phyloP scores from a whole-genome alignment of 2,888 invertebrate species.

The Cinara cedri region DNA sequence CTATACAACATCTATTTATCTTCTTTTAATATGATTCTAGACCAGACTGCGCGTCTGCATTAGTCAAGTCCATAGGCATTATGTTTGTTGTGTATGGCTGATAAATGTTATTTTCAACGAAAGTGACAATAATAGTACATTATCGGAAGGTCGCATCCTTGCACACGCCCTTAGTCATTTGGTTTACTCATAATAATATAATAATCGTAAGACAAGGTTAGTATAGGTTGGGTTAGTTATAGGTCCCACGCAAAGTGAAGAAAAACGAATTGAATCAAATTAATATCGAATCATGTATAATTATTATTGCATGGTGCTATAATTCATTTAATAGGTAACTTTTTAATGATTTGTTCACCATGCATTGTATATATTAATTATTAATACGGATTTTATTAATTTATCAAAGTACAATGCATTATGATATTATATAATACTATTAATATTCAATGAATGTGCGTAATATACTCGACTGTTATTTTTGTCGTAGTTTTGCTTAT shows the following conservation, averaged over 20 bases:
- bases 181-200: constrained; percentile 5
- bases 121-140: constrained; percentile 46
- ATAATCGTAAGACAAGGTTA: constrained; percentile 50
- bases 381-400: not conserved
- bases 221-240: not conserved
- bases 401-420: not conserved
- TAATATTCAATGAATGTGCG: not conserved
- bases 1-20: constrained; percentile 4
- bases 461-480: too few species aligned
- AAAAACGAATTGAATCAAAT: not conserved
- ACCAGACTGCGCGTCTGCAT: constrained; percentile 13
- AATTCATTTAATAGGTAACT: not conserved
- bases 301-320: not conserved
- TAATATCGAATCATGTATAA: not conserved
- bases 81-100: constrained; percentile 17
- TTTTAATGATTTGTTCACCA: not conserved
- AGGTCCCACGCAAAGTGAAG: constrained; percentile 11
- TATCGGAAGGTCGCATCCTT: constrained; percentile 54
- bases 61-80: constrained; percentile 8
- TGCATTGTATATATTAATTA: not conserved
- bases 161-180: constrained; percentile 48
- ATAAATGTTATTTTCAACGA: constrained; percentile 39
- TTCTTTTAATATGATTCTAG: constrained; percentile 3
- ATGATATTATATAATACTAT: constrained; percentile 11
- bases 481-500: constrained; percentile 27